Conservation (phyloP, 1,140 invertebrate species). For the Dendrolimus kikuchii region DNA sequence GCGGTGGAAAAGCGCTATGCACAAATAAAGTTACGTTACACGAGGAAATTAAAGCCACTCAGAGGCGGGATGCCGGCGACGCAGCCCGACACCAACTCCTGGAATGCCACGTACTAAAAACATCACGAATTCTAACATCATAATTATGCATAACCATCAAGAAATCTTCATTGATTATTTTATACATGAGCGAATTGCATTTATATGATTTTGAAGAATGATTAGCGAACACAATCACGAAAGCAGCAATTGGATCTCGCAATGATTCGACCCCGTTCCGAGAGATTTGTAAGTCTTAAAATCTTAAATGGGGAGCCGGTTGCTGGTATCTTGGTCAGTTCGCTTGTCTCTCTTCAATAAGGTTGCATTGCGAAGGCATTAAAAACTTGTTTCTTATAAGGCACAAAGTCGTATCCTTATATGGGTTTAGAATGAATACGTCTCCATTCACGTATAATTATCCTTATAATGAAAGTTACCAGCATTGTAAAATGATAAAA, state of each 20-base stretch:
- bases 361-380: slow-evolving; percentile 54
- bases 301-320: slow-evolving; percentile 32
- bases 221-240: slow-evolving; percentile 26
- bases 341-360: slow-evolving; percentile 38
- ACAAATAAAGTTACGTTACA: slow-evolving; percentile 54
- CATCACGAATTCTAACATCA: neutral
- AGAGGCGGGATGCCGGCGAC: slow-evolving; percentile 25
- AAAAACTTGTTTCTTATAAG: slow-evolving; percentile 62
- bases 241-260: slow-evolving; percentile 13
- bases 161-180: neutral
- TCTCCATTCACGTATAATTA: slow-evolving; percentile 52
- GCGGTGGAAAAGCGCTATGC: slow-evolving; percentile 54
- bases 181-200: slow-evolving; percentile 30
- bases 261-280: slow-evolving; percentile 23
- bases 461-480: slow-evolving; percentile 24
- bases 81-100: slow-evolving; percentile 10
- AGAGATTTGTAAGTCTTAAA: slow-evolving; percentile 34
- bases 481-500: no score
- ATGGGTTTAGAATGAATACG: slow-evolving; percentile 42
- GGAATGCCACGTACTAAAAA: neutral
- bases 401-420: slow-evolving; percentile 40
- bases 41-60: slow-evolving; percentile 51
- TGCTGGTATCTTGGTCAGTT: slow-evolving; percentile 30
- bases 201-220: slow-evolving; percentile 13
- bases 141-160: neutral